Evolutionary conservation across 1,140 invertebrate species (phyloP), one percentile per base, ranked within the genome.

Genomic region (Stegodyphus mimosarum): DNA sequence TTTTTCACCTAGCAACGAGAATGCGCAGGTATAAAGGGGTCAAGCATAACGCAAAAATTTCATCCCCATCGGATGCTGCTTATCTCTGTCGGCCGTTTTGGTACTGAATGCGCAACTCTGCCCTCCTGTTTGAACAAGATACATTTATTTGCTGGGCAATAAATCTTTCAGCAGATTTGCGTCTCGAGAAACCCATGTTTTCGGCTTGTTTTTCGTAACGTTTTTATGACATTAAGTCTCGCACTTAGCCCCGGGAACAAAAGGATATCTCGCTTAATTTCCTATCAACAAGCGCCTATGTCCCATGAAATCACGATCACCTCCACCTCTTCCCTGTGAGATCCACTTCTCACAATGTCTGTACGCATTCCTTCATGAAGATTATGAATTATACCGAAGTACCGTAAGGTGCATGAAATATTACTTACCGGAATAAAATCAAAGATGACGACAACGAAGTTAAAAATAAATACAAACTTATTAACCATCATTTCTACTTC

Each of bases 181-280:
- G 53, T 55, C 50, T 50, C 48, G 55, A 49, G 69, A 52, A 50
- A 53, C 33, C 80, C 80, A 66, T 83, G 71, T 69, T 73, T 81
- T 74, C 60, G 71, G 69, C 71, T 73, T 83, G 80, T 83, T 83
- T 83, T 83, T 83, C 80, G 80, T 13, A 83, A 83, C 80, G 17
- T 83, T 83, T 83, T 83, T 83, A 83, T 60, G 80, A 83, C 80
- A 83, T 83, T 83, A 83, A 83, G 50, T 73, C 80, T 83, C 50
- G 80, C 18, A 83, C 80, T 74, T 67, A 55, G n/a, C 80, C 80
- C n/a, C 49, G 48, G 53, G 80, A 83, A 72, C 80, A 83, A 83
- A 74, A 50, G 78, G 53, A 73, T 83, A 74, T 83, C 80, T 48
- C 69, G 49, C 60, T 83, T 83, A 74, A 83, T 83, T 83, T 83